Evolutionary conservation across 92 coral and sea anemone species (phyloP), one percentile per base, ranked within the genome.

Genomic region (Palythoa grandiflora): DNA sequence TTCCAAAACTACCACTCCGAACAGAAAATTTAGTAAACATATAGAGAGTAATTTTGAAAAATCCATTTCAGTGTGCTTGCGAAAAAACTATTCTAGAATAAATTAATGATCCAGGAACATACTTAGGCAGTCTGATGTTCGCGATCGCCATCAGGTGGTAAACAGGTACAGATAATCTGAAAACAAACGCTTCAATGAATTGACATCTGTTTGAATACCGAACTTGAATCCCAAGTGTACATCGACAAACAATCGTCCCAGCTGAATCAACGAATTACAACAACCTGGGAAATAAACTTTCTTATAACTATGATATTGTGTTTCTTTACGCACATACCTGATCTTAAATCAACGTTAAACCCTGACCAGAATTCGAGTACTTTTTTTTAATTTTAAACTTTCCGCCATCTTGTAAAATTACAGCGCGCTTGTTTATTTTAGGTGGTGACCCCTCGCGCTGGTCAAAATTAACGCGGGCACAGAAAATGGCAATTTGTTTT

Each of bases 121-220:
- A 93, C 92, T 93, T 95, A 95, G 78, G 78, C 78, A 95, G 94
- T 95, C 98, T 95, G 98, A 95, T 91, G 92, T 92, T 74, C 91
- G 68, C 66, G 47, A 44, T 39, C 68, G 73, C 15, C 55, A 68
- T 81, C 91, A 66, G 91, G 91, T 87, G 93, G 93, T 54, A 10
- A 87, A 84, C 98, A 95, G 98, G 98, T 93, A 55, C 73, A 50
- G 78, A 89, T 77, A 91, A 60, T 79, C 68, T 12, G 66, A 12
- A 37, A 38, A 21, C 78, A 51, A 88, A 91, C 94, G 94, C 94
- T 91, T 88, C 89, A 88, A 21, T 91, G 89, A 89, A 71, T 73
- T 47, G 55, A 44, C 55, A 48, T 9, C 37, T 70, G 7, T 44
- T 57, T 9, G 65, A 57, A 11, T 28, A 10, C 15, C 44, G 21